These are phyloP conservation scores for Amblyteles armatorius DNA, from an alignment of 2,888 invertebrate species.

Conservation along the genomic window DNA sequence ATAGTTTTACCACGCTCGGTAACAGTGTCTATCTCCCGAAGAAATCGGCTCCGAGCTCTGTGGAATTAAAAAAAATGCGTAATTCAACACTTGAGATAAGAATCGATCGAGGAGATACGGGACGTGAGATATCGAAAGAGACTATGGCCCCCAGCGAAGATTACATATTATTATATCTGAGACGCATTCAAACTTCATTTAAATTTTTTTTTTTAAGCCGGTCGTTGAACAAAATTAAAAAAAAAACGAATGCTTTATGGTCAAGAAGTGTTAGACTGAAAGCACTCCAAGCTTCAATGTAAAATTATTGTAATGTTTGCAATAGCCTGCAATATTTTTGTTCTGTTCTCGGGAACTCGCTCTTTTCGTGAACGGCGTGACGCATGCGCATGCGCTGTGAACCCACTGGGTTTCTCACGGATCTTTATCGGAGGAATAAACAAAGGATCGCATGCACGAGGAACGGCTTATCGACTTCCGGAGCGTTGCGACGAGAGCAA, in stretches of 20 bases:
- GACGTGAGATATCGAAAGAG: constrained; percentile 36
- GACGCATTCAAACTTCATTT: neutral
- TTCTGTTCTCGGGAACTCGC: neutral
- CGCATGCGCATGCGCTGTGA: neutral
- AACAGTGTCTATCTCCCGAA: neutral
- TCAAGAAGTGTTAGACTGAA: too few relatives aligned
- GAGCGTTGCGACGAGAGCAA: neutral
- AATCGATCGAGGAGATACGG: neutral
- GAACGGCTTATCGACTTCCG: neutral
- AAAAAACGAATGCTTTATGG: too few relatives aligned
- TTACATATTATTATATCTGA: neutral
- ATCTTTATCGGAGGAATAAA: neutral
- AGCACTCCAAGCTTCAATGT: too few relatives aligned
- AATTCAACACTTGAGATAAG: constrained; percentile 10
- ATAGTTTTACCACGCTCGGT: constrained; percentile 1
- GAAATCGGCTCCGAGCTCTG: neutral
- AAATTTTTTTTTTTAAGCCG: neutral
- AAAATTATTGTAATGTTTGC: too few relatives aligned
- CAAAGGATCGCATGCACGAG: neutral
- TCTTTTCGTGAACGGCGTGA: neutral
- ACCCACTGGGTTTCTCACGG: neutral
- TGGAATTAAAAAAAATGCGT: neutral
- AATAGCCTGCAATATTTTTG: too few relatives aligned
- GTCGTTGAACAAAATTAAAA: too few relatives aligned
- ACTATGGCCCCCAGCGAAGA: constrained; percentile 69